phyloP scores from a whole-genome alignment of 53 echinoderm and acorn worm genomes.

The Temnopleurus reevesii region DNA sequence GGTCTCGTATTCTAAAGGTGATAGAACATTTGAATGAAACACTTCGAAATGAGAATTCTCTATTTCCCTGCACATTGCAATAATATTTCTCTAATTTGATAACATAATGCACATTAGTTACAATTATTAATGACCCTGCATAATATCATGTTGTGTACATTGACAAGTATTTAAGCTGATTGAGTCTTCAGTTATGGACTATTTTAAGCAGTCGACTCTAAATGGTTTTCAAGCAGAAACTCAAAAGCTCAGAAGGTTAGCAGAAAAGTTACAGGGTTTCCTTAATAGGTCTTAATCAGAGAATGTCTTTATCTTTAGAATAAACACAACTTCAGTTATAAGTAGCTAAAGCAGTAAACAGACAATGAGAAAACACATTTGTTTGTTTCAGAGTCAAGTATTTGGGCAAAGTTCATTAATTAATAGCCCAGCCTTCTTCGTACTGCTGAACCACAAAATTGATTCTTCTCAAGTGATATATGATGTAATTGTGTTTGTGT shows the following conservation, averaged over 20 bases:
- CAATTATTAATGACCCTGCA: too few species aligned
- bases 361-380: neutral
- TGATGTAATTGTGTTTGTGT: conserved; percentile 44
- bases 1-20: too few species aligned
- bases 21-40: too few species aligned
- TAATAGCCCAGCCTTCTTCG: neutral
- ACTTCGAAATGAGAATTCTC: too few species aligned
- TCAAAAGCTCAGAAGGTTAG: neutral
- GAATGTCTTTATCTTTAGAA: neutral
- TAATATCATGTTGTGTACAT: too few species aligned
- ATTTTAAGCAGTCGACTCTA: too few species aligned
- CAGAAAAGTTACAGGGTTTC: conserved; percentile 24
- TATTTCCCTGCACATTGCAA: too few species aligned
- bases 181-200: too few species aligned
- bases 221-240: too few species aligned
- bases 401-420: conserved; percentile 42
- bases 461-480: conserved; percentile 28
- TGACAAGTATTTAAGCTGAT: too few species aligned
- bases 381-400: conserved; percentile 13
- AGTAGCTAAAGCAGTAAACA: conserved; percentile 38
- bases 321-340: neutral
- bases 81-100: too few species aligned
- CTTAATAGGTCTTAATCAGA: conserved; percentile 49
- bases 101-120: too few species aligned
- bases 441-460: neutral